These are phyloP conservation scores for Cheilosia vulpina DNA, from an alignment of 2,888 invertebrate species.

Conservation along the genomic window DNA sequence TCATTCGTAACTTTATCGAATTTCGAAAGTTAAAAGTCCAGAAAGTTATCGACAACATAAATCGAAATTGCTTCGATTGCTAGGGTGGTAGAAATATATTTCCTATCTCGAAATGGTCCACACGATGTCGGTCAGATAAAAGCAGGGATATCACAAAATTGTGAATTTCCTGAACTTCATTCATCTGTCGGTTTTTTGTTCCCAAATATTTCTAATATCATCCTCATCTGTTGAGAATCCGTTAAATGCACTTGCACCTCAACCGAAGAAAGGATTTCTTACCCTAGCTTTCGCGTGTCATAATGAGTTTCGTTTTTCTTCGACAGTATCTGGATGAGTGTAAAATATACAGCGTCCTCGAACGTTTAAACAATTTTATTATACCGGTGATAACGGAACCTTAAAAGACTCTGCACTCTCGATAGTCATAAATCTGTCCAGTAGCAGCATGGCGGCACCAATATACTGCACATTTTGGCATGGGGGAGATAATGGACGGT, in stretches of 20 bases:
- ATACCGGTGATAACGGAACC: slow-evolving; percentile 27
- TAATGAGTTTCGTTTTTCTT: neutral
- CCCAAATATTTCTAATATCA: no score
- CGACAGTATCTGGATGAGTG: slow-evolving; percentile 3
- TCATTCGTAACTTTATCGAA: slow-evolving; percentile 11
- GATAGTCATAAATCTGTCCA: slow-evolving; percentile 38
- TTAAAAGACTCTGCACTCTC: slow-evolving; percentile 36
- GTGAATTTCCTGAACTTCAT: neutral
- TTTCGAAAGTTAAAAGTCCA: slow-evolving; percentile 9
- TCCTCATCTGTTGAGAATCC: no score
- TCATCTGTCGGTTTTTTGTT: no score
- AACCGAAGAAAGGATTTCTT: neutral
- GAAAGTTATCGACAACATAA: slow-evolving; percentile 37
- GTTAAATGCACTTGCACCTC: no score
- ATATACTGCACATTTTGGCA: slow-evolving; percentile 12
- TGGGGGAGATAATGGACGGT: neutral
- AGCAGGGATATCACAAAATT: neutral
- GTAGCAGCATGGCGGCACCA: slow-evolving; percentile 25
- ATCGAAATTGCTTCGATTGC: slow-evolving; percentile 16
- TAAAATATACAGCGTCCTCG: neutral
- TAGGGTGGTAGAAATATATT: slow-evolving; percentile 12
- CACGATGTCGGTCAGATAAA: slow-evolving; percentile 1
- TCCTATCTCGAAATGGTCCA: slow-evolving; percentile 1
- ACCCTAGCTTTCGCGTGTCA: neutral
- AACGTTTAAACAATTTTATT: slow-evolving; percentile 44